phyloP scores from a whole-genome alignment of 2,888 invertebrate species.

The Paralinhomoeus sp. region DNA sequence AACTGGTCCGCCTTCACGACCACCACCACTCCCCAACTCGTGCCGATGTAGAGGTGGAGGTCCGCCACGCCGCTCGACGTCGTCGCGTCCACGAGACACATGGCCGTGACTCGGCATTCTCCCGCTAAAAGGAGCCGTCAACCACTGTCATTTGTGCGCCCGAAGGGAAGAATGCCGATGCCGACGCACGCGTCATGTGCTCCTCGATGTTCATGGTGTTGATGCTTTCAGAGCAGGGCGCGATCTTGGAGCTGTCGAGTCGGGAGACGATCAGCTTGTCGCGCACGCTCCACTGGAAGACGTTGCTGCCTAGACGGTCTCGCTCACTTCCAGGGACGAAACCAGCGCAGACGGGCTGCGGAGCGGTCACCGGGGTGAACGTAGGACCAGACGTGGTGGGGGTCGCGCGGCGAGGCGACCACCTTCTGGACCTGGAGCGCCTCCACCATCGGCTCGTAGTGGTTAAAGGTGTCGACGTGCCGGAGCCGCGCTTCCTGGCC shows the following conservation, averaged over 20 bases:
- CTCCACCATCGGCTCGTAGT: slow-evolving; percentile 38
- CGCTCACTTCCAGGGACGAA: background rate
- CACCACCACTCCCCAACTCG: slow-evolving; percentile 78
- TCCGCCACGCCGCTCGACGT: slow-evolving; percentile 26
- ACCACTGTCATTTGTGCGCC: too few species aligned
- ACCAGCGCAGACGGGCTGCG: background rate
- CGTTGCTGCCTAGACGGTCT: slow-evolving; percentile 43
- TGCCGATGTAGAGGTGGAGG: slow-evolving; percentile 53
- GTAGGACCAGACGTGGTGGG: slow-evolving; percentile 41
- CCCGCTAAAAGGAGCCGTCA: slow-evolving; percentile 18
- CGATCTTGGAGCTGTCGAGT: slow-evolving; percentile 69
- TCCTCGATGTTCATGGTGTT: slow-evolving; percentile 74
- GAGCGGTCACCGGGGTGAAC: slow-evolving; percentile 45
- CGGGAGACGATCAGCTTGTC: slow-evolving; percentile 46
- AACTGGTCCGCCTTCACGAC: slow-evolving; percentile 50
- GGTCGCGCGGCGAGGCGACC: slow-evolving; percentile 34
- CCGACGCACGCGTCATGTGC: slow-evolving; percentile 43
- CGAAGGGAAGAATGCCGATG: background rate
- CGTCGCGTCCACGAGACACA: slow-evolving; percentile 36
- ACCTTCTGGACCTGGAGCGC: slow-evolving; percentile 45
- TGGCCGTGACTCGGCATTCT: slow-evolving; percentile 42
- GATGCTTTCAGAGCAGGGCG: slow-evolving; percentile 70
- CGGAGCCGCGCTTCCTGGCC: slow-evolving; percentile 39
- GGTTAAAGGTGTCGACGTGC: slow-evolving; percentile 38
- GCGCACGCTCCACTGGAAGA: slow-evolving; percentile 60